Conservation (phyloP, 1,140 invertebrate species). For the Nephila pilipes region DNA sequence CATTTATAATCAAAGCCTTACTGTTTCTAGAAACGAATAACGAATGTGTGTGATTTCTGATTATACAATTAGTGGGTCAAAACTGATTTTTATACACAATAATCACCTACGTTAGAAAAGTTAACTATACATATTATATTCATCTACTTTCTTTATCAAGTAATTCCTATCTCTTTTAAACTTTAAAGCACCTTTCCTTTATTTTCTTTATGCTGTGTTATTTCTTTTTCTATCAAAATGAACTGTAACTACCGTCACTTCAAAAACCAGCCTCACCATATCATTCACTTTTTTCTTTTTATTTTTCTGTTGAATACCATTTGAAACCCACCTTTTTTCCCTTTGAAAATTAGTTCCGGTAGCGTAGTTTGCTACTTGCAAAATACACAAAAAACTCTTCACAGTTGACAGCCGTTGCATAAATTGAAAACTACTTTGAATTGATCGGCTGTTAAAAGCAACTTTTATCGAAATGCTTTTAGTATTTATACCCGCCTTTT, state of each 20-base stretch:
- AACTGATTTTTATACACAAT: no score
- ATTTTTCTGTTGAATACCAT: background rate
- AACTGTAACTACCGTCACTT: background rate
- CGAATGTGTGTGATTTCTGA: no score
- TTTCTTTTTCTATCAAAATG: background rate
- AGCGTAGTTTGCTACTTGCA: background rate
- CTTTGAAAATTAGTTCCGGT: constrained; percentile 12
- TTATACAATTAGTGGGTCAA: no score
- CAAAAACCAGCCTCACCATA: background rate
- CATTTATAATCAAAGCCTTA: no score
- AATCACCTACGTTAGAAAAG: no score
- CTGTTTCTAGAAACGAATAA: no score
- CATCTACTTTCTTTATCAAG: no score
- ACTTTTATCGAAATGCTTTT: background rate
- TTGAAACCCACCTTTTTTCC: background rate
- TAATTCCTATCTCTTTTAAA: no score
- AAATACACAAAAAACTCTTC: background rate
- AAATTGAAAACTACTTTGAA: background rate
- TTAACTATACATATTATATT: no score
- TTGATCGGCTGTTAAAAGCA: background rate
- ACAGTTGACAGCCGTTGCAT: background rate
- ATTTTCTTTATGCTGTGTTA: background rate
- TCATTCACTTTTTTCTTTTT: background rate
- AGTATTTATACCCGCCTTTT: background rate
- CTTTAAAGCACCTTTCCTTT: background rate